Evolutionary conservation across 2,113 vertebrate species (phyloP).

Genomic region (Oceanites oceanicus): DNA sequence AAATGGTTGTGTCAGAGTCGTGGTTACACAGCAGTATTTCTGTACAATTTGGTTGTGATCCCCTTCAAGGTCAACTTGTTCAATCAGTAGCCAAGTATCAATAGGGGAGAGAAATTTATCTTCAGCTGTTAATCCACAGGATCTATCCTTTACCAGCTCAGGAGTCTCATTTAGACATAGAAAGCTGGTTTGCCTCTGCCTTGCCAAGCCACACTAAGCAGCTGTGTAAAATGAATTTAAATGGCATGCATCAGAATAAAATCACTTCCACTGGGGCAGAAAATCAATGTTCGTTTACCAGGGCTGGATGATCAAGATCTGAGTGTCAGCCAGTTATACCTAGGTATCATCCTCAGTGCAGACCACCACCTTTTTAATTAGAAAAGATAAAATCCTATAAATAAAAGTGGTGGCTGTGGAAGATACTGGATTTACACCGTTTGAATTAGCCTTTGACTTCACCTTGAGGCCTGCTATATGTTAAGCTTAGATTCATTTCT

Average conservation of each 20-base stretch:
- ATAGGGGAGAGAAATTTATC: not conserved
- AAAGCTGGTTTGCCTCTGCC: not conserved
- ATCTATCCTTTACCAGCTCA: conserved; percentile 24
- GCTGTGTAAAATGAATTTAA: conserved; percentile 72
- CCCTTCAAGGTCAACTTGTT: conserved; percentile 36
- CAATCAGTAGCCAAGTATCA: not conserved
- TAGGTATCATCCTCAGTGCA: not conserved
- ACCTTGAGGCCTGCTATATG: not conserved
- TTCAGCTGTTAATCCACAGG: conserved; percentile 36
- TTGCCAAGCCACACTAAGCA: conserved; percentile 68
- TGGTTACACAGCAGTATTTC: not conserved
- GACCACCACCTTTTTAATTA: conserved; percentile 35
- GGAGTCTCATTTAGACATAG: conserved; percentile 43
- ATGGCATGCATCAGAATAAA: conserved; percentile 58
- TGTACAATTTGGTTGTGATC: not conserved
- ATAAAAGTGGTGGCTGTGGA: not conserved
- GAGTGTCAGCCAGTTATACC: conserved; percentile 23
- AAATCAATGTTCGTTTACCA: conserved; percentile 70
- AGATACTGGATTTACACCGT: not conserved
- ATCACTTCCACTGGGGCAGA: conserved; percentile 63
- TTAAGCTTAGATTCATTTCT: not conserved
- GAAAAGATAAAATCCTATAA: conserved; percentile 18
- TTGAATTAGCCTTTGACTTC: conserved; percentile 2
- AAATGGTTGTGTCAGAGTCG: not conserved
- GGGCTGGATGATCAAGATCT: conserved; percentile 32